These are phyloP conservation scores for Exaiptasia diaphana DNA, from an alignment of 64 coral and sea anemone species.

Conservation along the genomic window DNA sequence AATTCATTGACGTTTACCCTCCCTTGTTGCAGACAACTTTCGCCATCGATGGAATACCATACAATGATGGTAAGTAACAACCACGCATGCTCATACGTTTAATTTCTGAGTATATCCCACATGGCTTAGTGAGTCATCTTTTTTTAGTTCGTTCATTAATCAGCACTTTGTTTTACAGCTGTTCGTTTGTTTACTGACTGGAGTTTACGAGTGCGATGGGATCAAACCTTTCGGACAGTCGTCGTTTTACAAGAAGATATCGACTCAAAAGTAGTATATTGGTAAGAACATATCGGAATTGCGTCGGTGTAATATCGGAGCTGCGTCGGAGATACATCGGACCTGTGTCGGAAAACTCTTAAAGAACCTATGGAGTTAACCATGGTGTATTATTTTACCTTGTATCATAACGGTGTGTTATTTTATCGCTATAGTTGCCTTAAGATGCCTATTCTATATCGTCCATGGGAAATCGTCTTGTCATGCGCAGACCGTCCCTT, in stretches of 20 bases:
- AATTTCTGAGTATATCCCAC: too few relatives aligned
- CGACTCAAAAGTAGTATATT: background rate
- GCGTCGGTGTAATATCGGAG: too few relatives aligned
- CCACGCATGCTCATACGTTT: too few relatives aligned
- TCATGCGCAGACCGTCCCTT: background rate
- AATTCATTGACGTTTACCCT: too few relatives aligned
- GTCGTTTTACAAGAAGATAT: background rate
- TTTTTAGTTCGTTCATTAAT: too few relatives aligned
- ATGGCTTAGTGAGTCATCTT: too few relatives aligned
- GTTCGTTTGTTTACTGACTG: background rate
- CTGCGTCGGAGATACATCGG: too few relatives aligned
- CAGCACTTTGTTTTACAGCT: too few relatives aligned
- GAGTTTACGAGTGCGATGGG: background rate
- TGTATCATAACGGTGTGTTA: background rate
- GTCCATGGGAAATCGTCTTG: background rate
- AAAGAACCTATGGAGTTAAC: too few relatives aligned
- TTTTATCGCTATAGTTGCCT: background rate
- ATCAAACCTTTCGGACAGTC: background rate
- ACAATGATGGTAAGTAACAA: background rate
- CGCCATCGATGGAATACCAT: background rate
- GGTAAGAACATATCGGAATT: background rate
- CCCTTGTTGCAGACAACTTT: conserved; percentile 7
- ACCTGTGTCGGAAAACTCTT: too few relatives aligned
- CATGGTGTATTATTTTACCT: too few relatives aligned
- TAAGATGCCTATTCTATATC: background rate